These are phyloP conservation scores for Agonopterix arenella DNA, from an alignment of 2,888 invertebrate genomes.

Conservation along the genomic window DNA sequence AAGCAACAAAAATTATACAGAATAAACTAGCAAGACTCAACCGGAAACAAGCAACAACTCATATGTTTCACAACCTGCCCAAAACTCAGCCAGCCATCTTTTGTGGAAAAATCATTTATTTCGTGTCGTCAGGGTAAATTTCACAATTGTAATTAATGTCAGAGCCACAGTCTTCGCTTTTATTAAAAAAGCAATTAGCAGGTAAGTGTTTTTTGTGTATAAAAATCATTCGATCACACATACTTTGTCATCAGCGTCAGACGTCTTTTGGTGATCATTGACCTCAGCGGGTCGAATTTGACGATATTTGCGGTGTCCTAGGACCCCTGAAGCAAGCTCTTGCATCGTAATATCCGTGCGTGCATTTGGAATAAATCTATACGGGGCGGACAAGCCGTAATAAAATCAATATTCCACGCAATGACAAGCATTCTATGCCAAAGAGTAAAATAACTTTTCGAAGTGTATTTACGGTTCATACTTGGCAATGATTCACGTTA, in stretches of 20 bases:
- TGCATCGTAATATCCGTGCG: slow-evolving; percentile 14
- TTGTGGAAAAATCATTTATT: slow-evolving; percentile 83
- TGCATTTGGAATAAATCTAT: slow-evolving; percentile 16
- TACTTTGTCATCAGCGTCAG: slow-evolving; percentile 45
- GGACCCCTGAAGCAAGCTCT: slow-evolving; percentile 15
- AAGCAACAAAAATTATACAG: no score
- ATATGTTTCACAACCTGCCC: slow-evolving; percentile 75
- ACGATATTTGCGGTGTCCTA: slow-evolving; percentile 38
- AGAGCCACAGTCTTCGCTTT: slow-evolving; percentile 96
- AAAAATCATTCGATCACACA: slow-evolving; percentile 33
- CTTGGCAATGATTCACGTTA: slow-evolving; percentile 40
- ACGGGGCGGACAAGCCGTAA: slow-evolving; percentile 20
- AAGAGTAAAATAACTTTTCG: slow-evolving; percentile 33
- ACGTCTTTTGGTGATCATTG: slow-evolving; percentile 62
- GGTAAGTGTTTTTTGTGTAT: slow-evolving; percentile 78
- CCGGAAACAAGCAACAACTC: slow-evolving; percentile 70
- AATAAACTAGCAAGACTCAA: slow-evolving; percentile 38
- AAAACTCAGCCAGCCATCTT: slow-evolving; percentile 83
- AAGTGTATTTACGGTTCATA: slow-evolving; percentile 38
- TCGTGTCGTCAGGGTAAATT: slow-evolving; percentile 85
- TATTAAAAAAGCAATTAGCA: slow-evolving; percentile 97
- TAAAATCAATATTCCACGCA: slow-evolving; percentile 66
- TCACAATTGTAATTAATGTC: slow-evolving; percentile 93
- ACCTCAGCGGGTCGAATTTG: slow-evolving; percentile 72
- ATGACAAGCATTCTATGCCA: slow-evolving; percentile 55